A percentile compares a stretch with the other conserved stretches of the same genome.
phyloP scores from a whole-genome alignment of 2,113 vertebrate species.

The Lamprologus speciosus region DNA sequence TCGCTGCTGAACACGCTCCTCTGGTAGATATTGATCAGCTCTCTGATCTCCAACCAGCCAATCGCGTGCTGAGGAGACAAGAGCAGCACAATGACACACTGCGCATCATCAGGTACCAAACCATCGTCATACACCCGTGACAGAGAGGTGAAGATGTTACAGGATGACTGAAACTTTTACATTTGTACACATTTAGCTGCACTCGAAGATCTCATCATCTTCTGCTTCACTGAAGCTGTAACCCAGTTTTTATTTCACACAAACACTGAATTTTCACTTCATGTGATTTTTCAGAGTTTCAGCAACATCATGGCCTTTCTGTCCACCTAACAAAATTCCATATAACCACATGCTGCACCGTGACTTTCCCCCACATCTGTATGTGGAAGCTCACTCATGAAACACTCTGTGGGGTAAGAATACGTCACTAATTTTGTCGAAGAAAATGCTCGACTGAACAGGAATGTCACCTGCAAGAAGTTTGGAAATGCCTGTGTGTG shows the following conservation, averaged over 20 bases:
- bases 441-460: not conserved
- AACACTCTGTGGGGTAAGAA: not conserved
- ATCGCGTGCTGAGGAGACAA: constrained; percentile 16
- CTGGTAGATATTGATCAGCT: constrained; percentile 43
- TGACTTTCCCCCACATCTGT: not conserved
- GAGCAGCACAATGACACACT: not conserved
- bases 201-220: not conserved
- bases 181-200: not conserved
- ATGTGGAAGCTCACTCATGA: not conserved
- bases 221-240: not conserved
- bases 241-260: not conserved
- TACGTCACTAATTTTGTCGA: not conserved
- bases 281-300: not conserved
- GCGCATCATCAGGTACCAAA: not conserved
- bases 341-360: too few species aligned
- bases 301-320: not conserved
- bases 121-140: not conserved
- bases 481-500: not conserved
- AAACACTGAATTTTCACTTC: not conserved
- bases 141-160: not conserved
- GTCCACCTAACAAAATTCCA: not conserved
- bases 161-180: not conserved
- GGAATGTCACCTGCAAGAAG: not conserved
- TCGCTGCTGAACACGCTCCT: constrained; percentile 22
- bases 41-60: constrained; percentile 50